Percentiles rank a stretch among this genome's conserved stretches.
These are phyloP conservation scores for Periparus ater DNA, from an alignment of 2,797 vertebrate species.

Conservation along the genomic window DNA sequence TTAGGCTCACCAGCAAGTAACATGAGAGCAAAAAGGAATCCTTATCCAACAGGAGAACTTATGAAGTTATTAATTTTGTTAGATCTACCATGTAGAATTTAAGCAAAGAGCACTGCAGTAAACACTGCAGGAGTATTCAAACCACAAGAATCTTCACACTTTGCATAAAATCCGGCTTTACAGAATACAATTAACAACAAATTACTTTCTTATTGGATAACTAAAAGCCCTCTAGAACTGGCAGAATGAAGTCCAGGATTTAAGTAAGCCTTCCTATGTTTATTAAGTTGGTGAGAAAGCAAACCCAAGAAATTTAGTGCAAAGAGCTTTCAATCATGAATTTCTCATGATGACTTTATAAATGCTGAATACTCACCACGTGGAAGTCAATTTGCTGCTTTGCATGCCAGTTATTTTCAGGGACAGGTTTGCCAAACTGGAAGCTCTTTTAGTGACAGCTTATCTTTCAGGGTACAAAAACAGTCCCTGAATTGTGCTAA, in stretches of 20 bases:
- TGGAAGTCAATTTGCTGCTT: background rate
- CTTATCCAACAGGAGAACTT: background rate
- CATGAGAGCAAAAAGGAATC: background rate
- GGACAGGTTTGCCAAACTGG: background rate
- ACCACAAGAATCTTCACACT: background rate
- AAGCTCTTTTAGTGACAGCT: background rate
- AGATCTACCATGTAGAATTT: background rate
- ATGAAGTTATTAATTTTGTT: background rate
- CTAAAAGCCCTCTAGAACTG: background rate
- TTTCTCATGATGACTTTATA: background rate
- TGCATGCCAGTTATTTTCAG: background rate
- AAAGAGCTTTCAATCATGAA: background rate
- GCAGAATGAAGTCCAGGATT: conserved; percentile 3
- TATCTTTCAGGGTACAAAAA: background rate
- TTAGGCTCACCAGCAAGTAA: background rate
- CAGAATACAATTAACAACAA: background rate
- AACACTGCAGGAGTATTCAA: background rate
- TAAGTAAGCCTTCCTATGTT: background rate
- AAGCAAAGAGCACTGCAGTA: background rate
- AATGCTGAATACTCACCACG: background rate
- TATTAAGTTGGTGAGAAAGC: conserved; percentile 5
- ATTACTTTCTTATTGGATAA: background rate
- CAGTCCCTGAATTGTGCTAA: background rate
- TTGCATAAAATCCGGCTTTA: background rate
- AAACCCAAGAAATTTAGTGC: background rate